Conservation (phyloP, 2,113 vertebrate species). For the Boulengeromyrus knoepffleri region DNA sequence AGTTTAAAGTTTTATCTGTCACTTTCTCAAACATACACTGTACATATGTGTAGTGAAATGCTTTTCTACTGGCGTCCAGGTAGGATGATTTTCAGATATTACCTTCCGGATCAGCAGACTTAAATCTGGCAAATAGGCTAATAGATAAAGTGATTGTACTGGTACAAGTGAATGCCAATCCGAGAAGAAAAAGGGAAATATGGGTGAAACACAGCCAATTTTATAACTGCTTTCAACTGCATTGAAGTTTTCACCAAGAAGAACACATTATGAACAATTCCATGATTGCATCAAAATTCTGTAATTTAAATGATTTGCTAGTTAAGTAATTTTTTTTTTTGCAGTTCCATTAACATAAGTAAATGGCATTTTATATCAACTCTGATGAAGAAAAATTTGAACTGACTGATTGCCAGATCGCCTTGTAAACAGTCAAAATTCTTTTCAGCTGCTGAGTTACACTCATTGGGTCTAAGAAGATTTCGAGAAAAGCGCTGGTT, state of each 20-base stretch:
- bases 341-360: neutral
- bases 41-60: neutral
- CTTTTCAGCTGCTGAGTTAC: neutral
- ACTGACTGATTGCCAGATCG: neutral
- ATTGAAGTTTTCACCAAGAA: neutral
- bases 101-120: neutral
- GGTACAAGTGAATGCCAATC: neutral
- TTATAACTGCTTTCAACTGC: neutral
- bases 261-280: neutral
- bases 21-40: neutral
- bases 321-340: neutral
- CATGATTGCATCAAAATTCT: neutral
- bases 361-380: neutral
- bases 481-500: neutral
- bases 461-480: neutral
- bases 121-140: neutral
- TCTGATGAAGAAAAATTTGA: neutral
- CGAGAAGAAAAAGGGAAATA: neutral
- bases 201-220: neutral
- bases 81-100: neutral
- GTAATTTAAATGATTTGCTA: neutral
- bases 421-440: neutral
- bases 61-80: neutral
- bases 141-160: neutral
- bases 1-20: neutral